Evolutionary conservation across 2,113 vertebrate genomes (phyloP).

Genomic region (Passer domesticus): DNA sequence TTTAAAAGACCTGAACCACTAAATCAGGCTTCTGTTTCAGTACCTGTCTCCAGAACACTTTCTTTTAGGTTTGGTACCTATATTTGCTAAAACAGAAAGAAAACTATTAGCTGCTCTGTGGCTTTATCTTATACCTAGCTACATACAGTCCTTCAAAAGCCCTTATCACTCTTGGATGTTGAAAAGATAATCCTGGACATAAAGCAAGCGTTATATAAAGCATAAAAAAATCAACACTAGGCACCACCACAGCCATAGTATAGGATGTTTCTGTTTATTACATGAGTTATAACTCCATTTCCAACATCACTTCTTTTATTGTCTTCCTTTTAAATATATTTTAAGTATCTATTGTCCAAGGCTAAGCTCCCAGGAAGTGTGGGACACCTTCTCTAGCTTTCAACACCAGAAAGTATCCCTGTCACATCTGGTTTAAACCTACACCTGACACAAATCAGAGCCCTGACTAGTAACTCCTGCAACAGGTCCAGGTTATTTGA

Average conservation of each 20-base stretch:
- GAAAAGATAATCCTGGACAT: conserved; percentile 52
- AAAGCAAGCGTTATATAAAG: conserved; percentile 42
- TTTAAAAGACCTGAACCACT: background rate
- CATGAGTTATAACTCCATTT: conserved; percentile 5
- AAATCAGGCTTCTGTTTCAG: background rate
- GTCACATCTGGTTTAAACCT: conserved; percentile 55
- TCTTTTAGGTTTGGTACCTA: background rate
- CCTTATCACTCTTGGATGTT: conserved; percentile 8
- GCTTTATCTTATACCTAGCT: conserved; percentile 9
- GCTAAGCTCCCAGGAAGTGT: conserved; percentile 62
- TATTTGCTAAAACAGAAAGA: background rate
- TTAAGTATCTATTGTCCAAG: background rate
- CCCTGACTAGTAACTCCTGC: conserved; percentile 48
- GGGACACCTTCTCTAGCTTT: conserved; percentile 36
- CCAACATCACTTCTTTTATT: conserved; percentile 20
- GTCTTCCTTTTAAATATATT: conserved; percentile 15
- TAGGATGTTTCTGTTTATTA: conserved; percentile 14
- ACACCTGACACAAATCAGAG: conserved; percentile 58
- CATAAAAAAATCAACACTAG: conserved; percentile 53
- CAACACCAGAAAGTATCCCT: conserved; percentile 45
- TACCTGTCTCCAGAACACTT: background rate
- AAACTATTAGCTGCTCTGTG: background rate
- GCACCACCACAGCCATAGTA: background rate
- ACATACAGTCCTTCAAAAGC: conserved; percentile 9
- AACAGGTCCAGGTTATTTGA: conserved; percentile 47